Base-by-base conservation (phyloP, 2,113 vertebrate genomes). In the Pedetes capensis region DNA sequence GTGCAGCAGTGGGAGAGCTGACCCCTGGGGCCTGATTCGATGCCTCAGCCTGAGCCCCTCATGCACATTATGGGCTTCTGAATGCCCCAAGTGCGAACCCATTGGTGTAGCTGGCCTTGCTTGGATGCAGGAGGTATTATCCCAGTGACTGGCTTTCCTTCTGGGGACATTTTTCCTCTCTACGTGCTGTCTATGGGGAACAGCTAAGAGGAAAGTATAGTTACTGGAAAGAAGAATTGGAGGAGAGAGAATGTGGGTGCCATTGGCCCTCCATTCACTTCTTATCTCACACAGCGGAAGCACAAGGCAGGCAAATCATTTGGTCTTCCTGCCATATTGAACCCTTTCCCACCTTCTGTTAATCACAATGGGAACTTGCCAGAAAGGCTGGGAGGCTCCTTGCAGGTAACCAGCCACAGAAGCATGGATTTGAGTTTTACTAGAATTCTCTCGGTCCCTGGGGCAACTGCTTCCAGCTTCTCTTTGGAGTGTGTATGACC, bases 241-340 rank as follows among this genome's bases (percentile, higher is more conserved):
- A n/a, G n/a, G 8, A 32, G n/a, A 37, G 17, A 10, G 55, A 0
- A 0, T 0, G 44, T 8, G 32, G 47, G 32, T 27, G 23, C 8
- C 47, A 0, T 1, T 0, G 37, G 18, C 27, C 6, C 0, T 34
- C 34, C 14, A 3, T 3, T 32, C 18, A 2, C 11, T 0, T 0
- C 0, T n/a, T 32, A 8, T 4, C 34, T 22, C 49, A 34, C 4
- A 6, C 4, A 17, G n/a, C 59, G 57, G 75, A 13, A 2, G 3
- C 16, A 0, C 0, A 0, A 3, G 2, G 57, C 37, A 20, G 34
- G 37, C 8, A 1, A 10, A 2, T 1, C 7, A 0, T 23, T 8
- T 1, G 32, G 16, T 69, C 34, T 3, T 29, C 8, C 11, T 29
- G 20, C 39, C 6, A 2, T 12, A 0, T 3, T 0, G 51, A 39